Conservation (phyloP, 2,888 invertebrate genomes). For the Oegoconia quadripuncta region DNA sequence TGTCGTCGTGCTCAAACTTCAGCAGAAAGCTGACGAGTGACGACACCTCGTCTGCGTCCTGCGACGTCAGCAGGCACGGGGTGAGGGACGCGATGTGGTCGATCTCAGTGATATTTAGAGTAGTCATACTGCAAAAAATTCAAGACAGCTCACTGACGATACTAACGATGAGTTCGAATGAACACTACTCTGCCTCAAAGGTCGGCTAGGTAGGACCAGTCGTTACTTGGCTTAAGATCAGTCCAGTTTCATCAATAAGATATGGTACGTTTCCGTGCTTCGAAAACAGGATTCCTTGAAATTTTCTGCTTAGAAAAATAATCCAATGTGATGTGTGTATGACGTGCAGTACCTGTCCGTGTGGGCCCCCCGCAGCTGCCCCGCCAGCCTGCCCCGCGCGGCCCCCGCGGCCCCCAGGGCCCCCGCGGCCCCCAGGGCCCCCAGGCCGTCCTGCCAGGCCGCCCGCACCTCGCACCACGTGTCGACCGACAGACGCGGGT, state of each 20-base stretch:
- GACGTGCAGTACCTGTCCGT: not conserved
- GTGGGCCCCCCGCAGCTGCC: not conserved
- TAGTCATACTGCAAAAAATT: conserved; percentile 29
- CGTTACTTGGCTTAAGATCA: too few species aligned
- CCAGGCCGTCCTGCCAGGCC: conserved; percentile 74
- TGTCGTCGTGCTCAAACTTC: not conserved
- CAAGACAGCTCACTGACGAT: not conserved
- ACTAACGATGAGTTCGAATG: too few species aligned
- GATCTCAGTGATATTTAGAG: conserved; percentile 29
- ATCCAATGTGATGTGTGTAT: too few species aligned
- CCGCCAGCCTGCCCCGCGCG: not conserved
- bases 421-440: conserved; percentile 18
- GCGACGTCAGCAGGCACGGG: conserved; percentile 29
- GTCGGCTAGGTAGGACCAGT: too few species aligned
- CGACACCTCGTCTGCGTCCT: conserved; percentile 14
- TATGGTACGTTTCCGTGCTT: too few species aligned
- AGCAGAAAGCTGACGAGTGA: too few species aligned
- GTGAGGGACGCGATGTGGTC: conserved; percentile 41
- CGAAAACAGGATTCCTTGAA: too few species aligned
- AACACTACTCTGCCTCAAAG: too few species aligned
- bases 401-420: conserved; percentile 28
- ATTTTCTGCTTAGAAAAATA: too few species aligned
- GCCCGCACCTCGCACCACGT: conserved; percentile 77
- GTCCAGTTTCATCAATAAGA: too few species aligned
- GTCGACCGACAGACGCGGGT: conserved; percentile 48